Evolutionary conservation across 2,797 vertebrate genomes (phyloP).

Genomic region (Diplodus sargus): DNA sequence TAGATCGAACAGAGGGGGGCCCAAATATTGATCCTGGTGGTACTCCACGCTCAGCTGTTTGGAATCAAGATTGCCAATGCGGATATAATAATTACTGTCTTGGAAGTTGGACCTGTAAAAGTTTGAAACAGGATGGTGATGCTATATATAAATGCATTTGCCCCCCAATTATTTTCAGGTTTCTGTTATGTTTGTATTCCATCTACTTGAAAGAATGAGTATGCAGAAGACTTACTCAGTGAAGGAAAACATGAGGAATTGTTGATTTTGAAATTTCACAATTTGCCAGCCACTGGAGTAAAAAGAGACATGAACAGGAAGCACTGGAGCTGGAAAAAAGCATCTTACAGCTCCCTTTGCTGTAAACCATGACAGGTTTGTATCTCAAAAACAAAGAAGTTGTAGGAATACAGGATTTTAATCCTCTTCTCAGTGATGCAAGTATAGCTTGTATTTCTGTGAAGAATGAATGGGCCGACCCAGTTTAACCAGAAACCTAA

Average conservation of each 20-base stretch:
- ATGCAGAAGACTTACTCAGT: slow-evolving; percentile 1
- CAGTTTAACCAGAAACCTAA: slow-evolving; percentile 1
- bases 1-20: neutral
- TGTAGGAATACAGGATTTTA: slow-evolving; percentile 7
- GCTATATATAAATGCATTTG: neutral
- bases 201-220: slow-evolving; percentile 13
- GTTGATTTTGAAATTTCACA: slow-evolving; percentile 33
- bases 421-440: slow-evolving; percentile 11
- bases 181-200: neutral
- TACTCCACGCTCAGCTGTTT: neutral
- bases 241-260: slow-evolving; percentile 17
- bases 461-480: slow-evolving; percentile 1
- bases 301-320: slow-evolving; percentile 14
- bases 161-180: neutral
- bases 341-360: slow-evolving; percentile 5
- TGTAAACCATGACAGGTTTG: slow-evolving; percentile 23
- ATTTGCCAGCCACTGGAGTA: slow-evolving; percentile 36
- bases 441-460: neutral
- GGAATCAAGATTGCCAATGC: neutral
- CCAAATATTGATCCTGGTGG: neutral
- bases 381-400: slow-evolving; percentile 27
- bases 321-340: slow-evolving; percentile 17
- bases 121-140: neutral
- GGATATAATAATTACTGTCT: neutral
- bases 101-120: neutral